Evolutionary conservation across 2,113 vertebrate species (phyloP).

Genomic region (Rhinolophus sinicus): DNA sequence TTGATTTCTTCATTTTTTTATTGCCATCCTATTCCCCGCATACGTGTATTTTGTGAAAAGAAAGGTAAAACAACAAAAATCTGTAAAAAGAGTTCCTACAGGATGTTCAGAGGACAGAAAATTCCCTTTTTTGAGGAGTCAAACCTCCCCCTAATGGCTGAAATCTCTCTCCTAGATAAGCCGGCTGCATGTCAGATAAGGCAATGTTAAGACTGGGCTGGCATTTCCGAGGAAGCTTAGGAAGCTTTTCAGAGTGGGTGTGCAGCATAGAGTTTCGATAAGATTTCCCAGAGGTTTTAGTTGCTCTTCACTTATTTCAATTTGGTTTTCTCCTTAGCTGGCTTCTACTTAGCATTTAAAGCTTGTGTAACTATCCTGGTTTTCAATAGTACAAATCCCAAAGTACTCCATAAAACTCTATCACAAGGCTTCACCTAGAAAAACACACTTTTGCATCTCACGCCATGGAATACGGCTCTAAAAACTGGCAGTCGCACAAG

Average conservation of each 20-base stretch:
- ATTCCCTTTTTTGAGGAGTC: not conserved
- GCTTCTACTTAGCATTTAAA: slow-evolving; percentile 36
- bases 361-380: slow-evolving; percentile 50
- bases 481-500: not conserved
- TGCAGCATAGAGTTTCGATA: not conserved
- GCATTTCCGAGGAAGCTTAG: not conserved
- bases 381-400: slow-evolving; percentile 50
- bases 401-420: not conserved
- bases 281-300: slow-evolving; percentile 62
- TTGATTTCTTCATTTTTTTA: slow-evolving; percentile 24
- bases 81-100: not conserved
- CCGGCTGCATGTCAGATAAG: not conserved
- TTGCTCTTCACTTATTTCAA: slow-evolving; percentile 47
- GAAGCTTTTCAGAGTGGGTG: not conserved
- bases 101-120: not conserved
- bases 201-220: not conserved
- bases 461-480: not conserved
- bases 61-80: not conserved
- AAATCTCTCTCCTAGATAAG: not conserved
- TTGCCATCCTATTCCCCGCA: not conserved
- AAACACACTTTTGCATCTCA: not conserved
- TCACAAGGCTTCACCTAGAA: not conserved
- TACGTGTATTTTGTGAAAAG: slow-evolving; percentile 25
- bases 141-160: not conserved
- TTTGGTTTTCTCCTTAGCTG: slow-evolving; percentile 37